Evolutionary conservation across 2,888 invertebrate genomes (phyloP), one percentile per base, ranked within the genome.

Genomic region (Tachina grossa): DNA sequence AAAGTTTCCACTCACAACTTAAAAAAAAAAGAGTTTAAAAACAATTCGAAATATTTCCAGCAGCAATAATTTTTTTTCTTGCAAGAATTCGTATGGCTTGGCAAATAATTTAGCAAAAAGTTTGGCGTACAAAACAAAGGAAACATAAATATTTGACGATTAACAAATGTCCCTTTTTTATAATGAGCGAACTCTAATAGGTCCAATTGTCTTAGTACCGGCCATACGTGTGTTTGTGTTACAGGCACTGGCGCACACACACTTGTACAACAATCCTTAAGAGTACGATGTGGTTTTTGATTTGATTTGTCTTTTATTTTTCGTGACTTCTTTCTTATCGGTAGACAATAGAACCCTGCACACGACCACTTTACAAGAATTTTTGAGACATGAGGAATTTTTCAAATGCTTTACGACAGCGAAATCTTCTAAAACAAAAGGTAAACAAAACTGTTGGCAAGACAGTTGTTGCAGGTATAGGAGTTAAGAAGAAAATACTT

Each of bases 101-200:
- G 61, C 5, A 74, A 74, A 61, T 63, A 63, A 75, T 69, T 69
- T n/a, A 31, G 51, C 55, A 53, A 31, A 69, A 72, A 55, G n/a
- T 49, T 43, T 77, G 39, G 22, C 69, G 51, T 59, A 57, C 45
- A 69, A 65, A 10, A 83, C 79, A 85, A 85, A 85, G 85, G 85
- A 85, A 76, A 85, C 79, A 83, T 85, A 83, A 85, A 83, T 79
- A 85, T 76, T 79, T 59, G 49, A 82, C 57, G 82, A 72, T 77
- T 77, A 82, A 81, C 84, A 61, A 80, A 76, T 75, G 82, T 75
- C 45, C 49, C 72, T 41, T 57, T 80, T 77, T 69, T 66, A 78
- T 78, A 85, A 75, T 79, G 65, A 82, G 74, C 63, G 69, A 16
- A 66, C 53, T 78, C 74, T 82, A 75, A 78, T 82, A 83, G 69